Evolutionary conservation across 2,888 invertebrate species (phyloP).

Genomic region (Trachelus troglodyta): DNA sequence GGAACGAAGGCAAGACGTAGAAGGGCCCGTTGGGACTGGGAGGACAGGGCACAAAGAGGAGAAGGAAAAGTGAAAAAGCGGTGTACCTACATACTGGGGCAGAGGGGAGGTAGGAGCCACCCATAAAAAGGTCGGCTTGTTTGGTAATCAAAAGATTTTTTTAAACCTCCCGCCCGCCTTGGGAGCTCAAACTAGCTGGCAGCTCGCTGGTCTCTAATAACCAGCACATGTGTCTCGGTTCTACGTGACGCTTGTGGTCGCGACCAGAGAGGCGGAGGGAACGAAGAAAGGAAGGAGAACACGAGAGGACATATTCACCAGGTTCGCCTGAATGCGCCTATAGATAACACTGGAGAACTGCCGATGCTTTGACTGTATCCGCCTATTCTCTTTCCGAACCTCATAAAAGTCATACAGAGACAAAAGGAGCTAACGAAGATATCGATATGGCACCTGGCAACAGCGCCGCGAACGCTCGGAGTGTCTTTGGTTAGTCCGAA

Average conservation of each 20-base stretch:
- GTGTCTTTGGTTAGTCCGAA: not conserved
- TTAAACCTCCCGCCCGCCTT: not conserved
- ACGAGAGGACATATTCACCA: not conserved
- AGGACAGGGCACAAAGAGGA: not conserved
- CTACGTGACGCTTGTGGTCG: constrained; percentile 5
- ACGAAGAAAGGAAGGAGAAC: not conserved
- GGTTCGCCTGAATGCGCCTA: not conserved
- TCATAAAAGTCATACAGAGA: not conserved
- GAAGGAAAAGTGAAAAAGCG: not conserved
- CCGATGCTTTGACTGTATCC: not conserved
- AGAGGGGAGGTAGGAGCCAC: not conserved
- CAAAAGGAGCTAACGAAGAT: not conserved
- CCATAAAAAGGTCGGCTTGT: constrained; percentile 13
- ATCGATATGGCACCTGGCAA: not conserved
- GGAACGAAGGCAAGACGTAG: not conserved
- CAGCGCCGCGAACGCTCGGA: not conserved
- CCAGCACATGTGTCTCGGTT: constrained; percentile 11
- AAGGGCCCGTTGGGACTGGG: not conserved
- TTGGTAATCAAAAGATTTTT: constrained; percentile 24
- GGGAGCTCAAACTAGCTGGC: not conserved
- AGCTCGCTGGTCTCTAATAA: constrained; percentile 6
- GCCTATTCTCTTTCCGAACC: not conserved
- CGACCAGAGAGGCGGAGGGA: not conserved
- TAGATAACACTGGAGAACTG: not conserved
- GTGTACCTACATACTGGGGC: not conserved